Evolutionary conservation across 1,140 invertebrate genomes (phyloP).

Genomic region (Diprion similis): DNA sequence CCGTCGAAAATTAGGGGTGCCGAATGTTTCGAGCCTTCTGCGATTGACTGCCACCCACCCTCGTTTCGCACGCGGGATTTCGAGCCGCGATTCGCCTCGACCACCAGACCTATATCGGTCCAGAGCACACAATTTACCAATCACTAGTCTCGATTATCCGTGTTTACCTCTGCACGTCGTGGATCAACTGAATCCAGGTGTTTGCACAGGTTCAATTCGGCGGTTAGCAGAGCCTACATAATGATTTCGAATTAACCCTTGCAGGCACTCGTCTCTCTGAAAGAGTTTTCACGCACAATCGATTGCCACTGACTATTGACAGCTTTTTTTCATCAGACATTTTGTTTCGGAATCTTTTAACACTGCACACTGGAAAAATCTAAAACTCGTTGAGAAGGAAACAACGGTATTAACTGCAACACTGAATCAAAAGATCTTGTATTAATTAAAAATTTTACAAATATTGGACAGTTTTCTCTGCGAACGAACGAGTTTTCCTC

Average conservation of each 20-base stretch:
- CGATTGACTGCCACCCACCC: no score
- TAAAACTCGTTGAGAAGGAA: neutral
- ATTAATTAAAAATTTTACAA: neutral
- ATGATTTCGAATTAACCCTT: slow-evolving; percentile 46
- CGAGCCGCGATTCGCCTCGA: neutral
- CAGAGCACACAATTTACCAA: slow-evolving; percentile 47
- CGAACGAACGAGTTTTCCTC: neutral
- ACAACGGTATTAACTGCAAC: no score
- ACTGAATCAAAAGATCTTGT: no score
- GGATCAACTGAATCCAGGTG: slow-evolving; percentile 45
- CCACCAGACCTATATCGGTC: slow-evolving; percentile 28
- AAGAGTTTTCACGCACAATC: neutral
- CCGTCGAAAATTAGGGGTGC: no score
- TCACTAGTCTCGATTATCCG: slow-evolving; percentile 50
- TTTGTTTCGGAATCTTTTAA: neutral
- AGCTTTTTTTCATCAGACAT: neutral
- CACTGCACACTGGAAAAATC: neutral
- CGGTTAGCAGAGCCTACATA: slow-evolving; percentile 30
- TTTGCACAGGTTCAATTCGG: slow-evolving; percentile 47
- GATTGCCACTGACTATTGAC: neutral
- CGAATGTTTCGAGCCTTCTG: no score
- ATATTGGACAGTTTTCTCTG: neutral
- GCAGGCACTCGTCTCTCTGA: slow-evolving; percentile 27
- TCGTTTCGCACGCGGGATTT: no score
- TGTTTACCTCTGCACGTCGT: slow-evolving; percentile 47